Conservation (phyloP, 2,113 vertebrate genomes). For the Hypanus sabinus region DNA sequence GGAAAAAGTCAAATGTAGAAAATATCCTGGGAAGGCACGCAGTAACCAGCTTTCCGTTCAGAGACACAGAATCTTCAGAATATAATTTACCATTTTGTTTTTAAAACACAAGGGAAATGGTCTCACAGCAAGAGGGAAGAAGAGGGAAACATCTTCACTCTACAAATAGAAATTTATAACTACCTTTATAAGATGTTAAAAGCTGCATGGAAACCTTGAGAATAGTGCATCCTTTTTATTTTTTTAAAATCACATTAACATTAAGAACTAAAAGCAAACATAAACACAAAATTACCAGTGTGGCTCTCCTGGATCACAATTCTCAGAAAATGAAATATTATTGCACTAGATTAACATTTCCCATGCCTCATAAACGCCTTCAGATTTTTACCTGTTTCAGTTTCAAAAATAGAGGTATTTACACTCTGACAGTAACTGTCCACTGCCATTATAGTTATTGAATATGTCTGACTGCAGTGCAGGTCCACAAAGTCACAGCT, state of each 20-base stretch:
- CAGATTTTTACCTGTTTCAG: constrained; percentile 25
- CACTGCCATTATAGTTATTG: constrained; percentile 53
- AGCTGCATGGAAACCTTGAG: no score
- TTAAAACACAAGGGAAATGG: neutral
- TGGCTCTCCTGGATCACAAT: no score
- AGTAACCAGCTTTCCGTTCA: neutral
- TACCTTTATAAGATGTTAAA: no score
- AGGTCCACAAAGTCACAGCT: constrained; percentile 51
- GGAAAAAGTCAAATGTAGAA: neutral
- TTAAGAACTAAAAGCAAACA: no score
- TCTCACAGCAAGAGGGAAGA: no score
- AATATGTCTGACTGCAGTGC: constrained; percentile 60
- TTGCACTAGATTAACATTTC: neutral
- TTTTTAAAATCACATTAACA: no score
- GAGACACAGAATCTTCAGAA: neutral
- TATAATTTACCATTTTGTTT: neutral
- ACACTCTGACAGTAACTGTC: constrained; percentile 55
- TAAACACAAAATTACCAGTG: no score
- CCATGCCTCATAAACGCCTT: neutral
- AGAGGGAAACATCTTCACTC: no score
- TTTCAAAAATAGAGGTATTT: neutral
- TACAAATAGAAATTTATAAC: no score
- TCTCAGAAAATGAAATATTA: no score
- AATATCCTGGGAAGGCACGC: neutral
- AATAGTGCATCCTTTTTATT: no score